Base-by-base conservation (phyloP, 2,797 vertebrate species). In the Vultur gryphus region DNA sequence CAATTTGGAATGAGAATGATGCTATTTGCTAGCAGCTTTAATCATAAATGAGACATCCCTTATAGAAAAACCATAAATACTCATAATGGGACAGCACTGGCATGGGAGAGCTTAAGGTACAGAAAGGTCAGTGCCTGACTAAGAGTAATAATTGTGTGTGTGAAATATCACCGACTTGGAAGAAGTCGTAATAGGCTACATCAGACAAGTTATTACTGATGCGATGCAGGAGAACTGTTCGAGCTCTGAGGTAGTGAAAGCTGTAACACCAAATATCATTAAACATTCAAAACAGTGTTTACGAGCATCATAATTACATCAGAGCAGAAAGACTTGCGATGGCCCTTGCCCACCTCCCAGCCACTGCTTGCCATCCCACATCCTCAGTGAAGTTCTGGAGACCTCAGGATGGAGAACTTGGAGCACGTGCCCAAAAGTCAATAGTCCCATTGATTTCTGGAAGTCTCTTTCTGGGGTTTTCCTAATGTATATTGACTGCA, bases 361-460 rank as follows among this genome's bases (percentile, higher is more conserved):
- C 8, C 13, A 1, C 64, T 66, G 26, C 31, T 72, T 62, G 21
- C 23, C 4, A 3, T 43, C 39, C 46, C 7, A 2, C 5, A 3
- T 41, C 31, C 28, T 52, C 16, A 2, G 10, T 21, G 62, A 46
- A 33, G 13, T 57, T 57, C 20, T 72, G 77, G 55, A n/a, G 33
- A 19, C 17, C 24, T 82, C 0, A 1, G 51, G 65, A 9, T 46
- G 39, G 49, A 58, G 79, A 70, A 28, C 19, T 2, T 18, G 8
- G 16, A 23, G 29, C 0, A 0, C 1, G 1, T 11, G 21, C 33
- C 33, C 41, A 7, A 3, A 49, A 67, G 35, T 39, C 24, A 17
- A 3, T 0, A 2, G 13, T 58, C n/a, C 62, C 13, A 0, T 16
- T 31, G 15, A 21, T 29, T 83, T 65, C 55, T 49, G 62, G 61